Conservation (phyloP, 1,140 invertebrate genomes). For the Drosophila nannoptera region DNA sequence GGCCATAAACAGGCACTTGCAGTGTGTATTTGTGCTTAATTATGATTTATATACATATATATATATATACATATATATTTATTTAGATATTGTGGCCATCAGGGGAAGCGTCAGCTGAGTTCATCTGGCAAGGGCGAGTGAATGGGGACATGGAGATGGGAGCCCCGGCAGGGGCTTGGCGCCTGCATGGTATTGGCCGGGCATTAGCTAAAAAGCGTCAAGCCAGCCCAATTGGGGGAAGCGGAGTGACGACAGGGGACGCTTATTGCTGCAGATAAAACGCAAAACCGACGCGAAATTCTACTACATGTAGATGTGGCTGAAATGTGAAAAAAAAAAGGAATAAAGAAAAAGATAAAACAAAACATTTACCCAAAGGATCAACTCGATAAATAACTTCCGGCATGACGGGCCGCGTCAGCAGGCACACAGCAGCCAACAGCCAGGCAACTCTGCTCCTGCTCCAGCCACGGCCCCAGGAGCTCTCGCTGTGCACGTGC, state of each 20-base stretch:
- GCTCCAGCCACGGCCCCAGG: slow-evolving; percentile 41
- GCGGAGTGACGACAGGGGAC: slow-evolving; percentile 12
- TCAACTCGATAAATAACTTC: slow-evolving; percentile 76
- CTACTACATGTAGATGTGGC: slow-evolving; percentile 34
- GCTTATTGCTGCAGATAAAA: slow-evolving; percentile 50
- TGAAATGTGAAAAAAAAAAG: slow-evolving; percentile 44
- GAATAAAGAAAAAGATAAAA: slow-evolving; percentile 50
- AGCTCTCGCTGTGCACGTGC: slow-evolving; percentile 49
- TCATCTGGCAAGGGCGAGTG: neutral
- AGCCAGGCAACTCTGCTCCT: slow-evolving; percentile 48
- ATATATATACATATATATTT: slow-evolving; percentile 14
- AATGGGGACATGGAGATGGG: too few relatives aligned
- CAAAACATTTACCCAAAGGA: slow-evolving; percentile 75
- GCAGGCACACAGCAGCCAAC: slow-evolving; percentile 53
- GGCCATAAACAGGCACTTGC: slow-evolving; percentile 35
- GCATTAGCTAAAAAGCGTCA: slow-evolving; percentile 51
- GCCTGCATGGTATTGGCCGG: slow-evolving; percentile 26
- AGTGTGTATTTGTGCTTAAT: slow-evolving; percentile 56
- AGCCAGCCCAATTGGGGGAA: slow-evolving; percentile 6
- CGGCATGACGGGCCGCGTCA: slow-evolving; percentile 66
- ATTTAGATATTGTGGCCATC: slow-evolving; percentile 16
- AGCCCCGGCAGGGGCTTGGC: slow-evolving; percentile 8
- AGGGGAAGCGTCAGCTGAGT: slow-evolving; percentile 33
- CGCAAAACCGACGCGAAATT: slow-evolving; percentile 39
- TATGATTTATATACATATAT: slow-evolving; percentile 61